Conservation (phyloP, 1,140 invertebrate species). For the Eumaeus atala region DNA sequence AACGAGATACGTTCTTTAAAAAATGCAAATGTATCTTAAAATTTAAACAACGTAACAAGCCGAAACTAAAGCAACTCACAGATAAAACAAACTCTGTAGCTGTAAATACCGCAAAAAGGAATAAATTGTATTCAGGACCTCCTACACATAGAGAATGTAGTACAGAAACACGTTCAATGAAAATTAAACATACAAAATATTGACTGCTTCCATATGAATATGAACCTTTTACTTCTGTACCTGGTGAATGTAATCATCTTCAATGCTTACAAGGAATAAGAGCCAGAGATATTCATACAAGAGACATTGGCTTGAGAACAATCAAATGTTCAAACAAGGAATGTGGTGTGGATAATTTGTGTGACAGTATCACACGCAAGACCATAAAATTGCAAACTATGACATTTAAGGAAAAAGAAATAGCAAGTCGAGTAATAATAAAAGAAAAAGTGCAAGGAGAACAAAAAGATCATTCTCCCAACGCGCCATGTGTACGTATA, state of each 20-base stretch:
- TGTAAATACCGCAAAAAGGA: not conserved
- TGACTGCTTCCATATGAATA: constrained; percentile 20
- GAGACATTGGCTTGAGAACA: constrained; percentile 9
- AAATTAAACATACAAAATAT: not conserved
- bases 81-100: not conserved
- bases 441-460: too few relatives aligned
- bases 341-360: too few relatives aligned
- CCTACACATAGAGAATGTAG: not conserved
- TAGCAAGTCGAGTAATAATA: too few relatives aligned
- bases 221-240: constrained; percentile 27
- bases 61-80: constrained; percentile 6
- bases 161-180: not conserved
- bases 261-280: constrained; percentile 20
- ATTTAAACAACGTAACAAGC: constrained; percentile 20
- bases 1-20: too few relatives aligned
- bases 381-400: not conserved
- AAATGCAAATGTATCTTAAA: too few relatives aligned
- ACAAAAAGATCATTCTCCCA: too few relatives aligned
- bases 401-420: too few relatives aligned
- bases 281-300: constrained; percentile 8
- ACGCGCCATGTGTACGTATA: too few relatives aligned
- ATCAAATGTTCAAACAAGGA: constrained; percentile 15
- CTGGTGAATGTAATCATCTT: constrained; percentile 23
- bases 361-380: too few relatives aligned
- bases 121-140: constrained; percentile 9